Conservation (phyloP, 1,140 invertebrate genomes). For the Nymphalis io region DNA sequence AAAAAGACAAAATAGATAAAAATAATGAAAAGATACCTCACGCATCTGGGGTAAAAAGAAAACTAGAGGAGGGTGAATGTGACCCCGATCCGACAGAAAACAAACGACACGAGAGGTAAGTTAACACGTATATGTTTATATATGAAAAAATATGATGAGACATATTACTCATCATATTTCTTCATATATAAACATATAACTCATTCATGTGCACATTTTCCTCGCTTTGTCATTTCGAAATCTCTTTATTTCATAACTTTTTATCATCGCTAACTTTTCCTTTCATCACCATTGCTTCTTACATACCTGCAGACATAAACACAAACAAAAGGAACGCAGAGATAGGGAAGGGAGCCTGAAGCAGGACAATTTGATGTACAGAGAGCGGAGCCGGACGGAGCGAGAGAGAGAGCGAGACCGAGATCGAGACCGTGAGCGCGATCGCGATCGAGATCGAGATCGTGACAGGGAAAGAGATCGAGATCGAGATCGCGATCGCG, state of each 20-base stretch:
- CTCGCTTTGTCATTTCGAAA: constrained; percentile 43
- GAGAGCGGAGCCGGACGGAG: constrained; percentile 71
- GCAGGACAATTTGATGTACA: constrained; percentile 76
- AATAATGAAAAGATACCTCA: constrained; percentile 64
- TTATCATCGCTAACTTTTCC: constrained; percentile 47
- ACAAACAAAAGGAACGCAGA: constrained; percentile 76
- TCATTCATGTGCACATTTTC: neutral
- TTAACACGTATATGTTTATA: constrained; percentile 7
- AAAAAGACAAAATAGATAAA: constrained; percentile 63
- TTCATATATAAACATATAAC: neutral
- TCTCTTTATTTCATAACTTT: constrained; percentile 34
- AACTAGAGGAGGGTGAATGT: constrained; percentile 79
- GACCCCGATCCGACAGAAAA: constrained; percentile 75
- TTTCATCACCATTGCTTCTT: constrained; percentile 70
- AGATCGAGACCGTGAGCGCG: constrained; percentile 66
- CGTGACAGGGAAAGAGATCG: constrained; percentile 58
- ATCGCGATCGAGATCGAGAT: constrained; percentile 69
- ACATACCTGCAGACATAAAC: constrained; percentile 74
- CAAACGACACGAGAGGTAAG: constrained; percentile 77
- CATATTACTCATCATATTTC: too few species aligned
- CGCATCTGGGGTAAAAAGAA: constrained; percentile 72
- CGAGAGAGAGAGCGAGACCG: constrained; percentile 63
- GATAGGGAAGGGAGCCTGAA: constrained; percentile 73
- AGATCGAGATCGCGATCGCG: constrained; percentile 56
- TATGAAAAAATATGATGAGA: too few species aligned